Conservation (phyloP, 2,797 vertebrate species). For the Dallia pectoralis region DNA sequence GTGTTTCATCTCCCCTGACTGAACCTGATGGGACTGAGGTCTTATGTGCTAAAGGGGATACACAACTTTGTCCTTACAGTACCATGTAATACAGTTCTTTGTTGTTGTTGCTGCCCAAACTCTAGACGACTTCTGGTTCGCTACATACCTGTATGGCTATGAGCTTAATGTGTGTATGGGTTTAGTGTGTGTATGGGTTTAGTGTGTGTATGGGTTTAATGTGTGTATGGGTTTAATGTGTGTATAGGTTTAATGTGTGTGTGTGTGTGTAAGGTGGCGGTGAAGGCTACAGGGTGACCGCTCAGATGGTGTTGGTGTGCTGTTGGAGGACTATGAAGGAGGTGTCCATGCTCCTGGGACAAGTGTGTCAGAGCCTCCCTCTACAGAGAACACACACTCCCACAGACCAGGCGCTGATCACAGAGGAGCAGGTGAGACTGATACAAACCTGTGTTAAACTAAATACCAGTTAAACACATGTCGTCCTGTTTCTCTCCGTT, state of each 20-base stretch:
- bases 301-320: slow-evolving; percentile 95
- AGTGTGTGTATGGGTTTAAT: too few species aligned
- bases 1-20: slow-evolving; percentile 43
- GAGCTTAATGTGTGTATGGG: too few species aligned
- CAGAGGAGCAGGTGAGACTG: slow-evolving; percentile 83
- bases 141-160: too few species aligned
- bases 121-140: background rate
- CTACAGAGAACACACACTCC: slow-evolving; percentile 50
- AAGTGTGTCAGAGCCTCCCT: slow-evolving; percentile 87
- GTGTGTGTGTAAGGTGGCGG: slow-evolving; percentile 39
- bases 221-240: background rate
- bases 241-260: slow-evolving; percentile 19
- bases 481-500: too few species aligned
- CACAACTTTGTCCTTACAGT: background rate
- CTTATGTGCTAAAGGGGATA: background rate
- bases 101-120: background rate
- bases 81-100: background rate
- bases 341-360: slow-evolving; percentile 88
- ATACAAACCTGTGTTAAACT: background rate
- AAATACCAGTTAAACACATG: background rate
- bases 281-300: slow-evolving; percentile 86
- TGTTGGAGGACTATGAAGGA: slow-evolving; percentile 99
- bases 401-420: slow-evolving; percentile 72
- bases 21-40: background rate
- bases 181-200: background rate